A percentile compares a stretch with the other conserved stretches of the same genome.
Evolutionary conservation across 2,797 vertebrate species (phyloP).

Genomic region (Darevskia mixta): DNA sequence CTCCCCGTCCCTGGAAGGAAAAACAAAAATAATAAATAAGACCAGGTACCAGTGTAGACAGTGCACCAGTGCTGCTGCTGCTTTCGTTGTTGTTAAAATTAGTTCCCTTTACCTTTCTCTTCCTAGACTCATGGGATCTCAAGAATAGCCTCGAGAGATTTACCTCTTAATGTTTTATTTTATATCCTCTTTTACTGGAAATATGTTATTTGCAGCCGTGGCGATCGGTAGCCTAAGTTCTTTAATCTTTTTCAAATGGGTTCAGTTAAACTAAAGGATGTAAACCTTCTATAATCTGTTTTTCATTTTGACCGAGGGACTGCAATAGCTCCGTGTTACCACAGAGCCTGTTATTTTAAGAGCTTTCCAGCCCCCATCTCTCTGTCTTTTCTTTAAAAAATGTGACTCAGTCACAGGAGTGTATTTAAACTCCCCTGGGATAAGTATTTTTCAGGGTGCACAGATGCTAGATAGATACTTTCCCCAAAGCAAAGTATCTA

Average conservation of each 20-base stretch:
- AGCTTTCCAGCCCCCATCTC: slow-evolving; percentile 30
- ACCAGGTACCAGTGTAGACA: not conserved
- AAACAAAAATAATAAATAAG: no score
- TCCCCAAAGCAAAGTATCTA: slow-evolving; percentile 10
- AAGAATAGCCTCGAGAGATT: not conserved
- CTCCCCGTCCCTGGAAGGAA: no score
- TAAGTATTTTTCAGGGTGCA: slow-evolving; percentile 15
- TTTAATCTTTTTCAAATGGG: slow-evolving; percentile 21
- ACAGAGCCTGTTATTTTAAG: slow-evolving; percentile 14
- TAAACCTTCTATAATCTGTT: not conserved
- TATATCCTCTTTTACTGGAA: slow-evolving; percentile 2
- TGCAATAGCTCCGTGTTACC: not conserved
- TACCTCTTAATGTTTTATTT: slow-evolving; percentile 23
- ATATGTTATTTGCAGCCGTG: slow-evolving; percentile 26
- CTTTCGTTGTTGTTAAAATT: not conserved
- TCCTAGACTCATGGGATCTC: not conserved
- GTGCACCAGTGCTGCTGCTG: not conserved
- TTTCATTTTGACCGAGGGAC: slow-evolving; percentile 7
- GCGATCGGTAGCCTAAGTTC: not conserved
- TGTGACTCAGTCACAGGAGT: slow-evolving; percentile 14
- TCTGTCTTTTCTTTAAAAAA: not conserved
- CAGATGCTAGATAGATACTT: slow-evolving; percentile 25
- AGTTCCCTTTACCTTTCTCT: not conserved
- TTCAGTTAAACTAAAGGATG: not conserved
- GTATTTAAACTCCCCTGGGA: slow-evolving; percentile 24